Base-by-base conservation (phyloP, 2,888 invertebrate genomes). In the Deilephila elpenor region DNA sequence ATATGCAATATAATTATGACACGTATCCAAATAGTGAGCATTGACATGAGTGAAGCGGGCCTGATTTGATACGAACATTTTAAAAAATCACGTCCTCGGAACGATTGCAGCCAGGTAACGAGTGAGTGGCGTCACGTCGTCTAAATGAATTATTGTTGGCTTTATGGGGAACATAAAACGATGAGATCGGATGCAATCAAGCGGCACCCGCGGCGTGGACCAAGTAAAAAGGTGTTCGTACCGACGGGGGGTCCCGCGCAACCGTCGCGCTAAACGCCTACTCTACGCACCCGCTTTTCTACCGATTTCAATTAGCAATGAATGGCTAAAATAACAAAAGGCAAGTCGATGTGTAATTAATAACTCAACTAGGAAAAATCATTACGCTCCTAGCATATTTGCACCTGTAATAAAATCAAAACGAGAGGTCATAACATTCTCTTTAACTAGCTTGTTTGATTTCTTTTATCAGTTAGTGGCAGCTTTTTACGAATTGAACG, bases 61-160 rank as follows among this genome's bases (percentile, higher is more conserved):
- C 85, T 79, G 76, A 75, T 80, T 77, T 73, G 77, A 72, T 71
- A 78, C 77, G 75, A 79, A 74, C 77, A 70, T 74, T 76, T 73
- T 74, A 78, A 78, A 83, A 85, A 88, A 89, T 87, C 88, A 88
- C 88, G 88, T 88, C 86, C 78, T 72, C 78, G 75, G 81, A 83
- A 88, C 88, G 85, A 89, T 87, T 87, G 85, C 89, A 86, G 87
- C 90, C 88, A 91, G 93, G 93, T 92, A 93, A 91, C 92, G 90
- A 93, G 88, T 93, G 92, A 93, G 93, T 93, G 93, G 93, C 94
- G 89, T 93, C 94, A 94, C 93, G 93, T 94, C 90, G 91, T 91
- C 93, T 93, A 94, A 93, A 94, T 94, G 94, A 94, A 93, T 94
- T 92, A 94, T 94, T 93, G 93, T 93, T 92, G 93, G 93, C 92